These are phyloP conservation scores for Zootoca vivipara DNA, from an alignment of 2,113 vertebrate genomes.

Conservation along the genomic window DNA sequence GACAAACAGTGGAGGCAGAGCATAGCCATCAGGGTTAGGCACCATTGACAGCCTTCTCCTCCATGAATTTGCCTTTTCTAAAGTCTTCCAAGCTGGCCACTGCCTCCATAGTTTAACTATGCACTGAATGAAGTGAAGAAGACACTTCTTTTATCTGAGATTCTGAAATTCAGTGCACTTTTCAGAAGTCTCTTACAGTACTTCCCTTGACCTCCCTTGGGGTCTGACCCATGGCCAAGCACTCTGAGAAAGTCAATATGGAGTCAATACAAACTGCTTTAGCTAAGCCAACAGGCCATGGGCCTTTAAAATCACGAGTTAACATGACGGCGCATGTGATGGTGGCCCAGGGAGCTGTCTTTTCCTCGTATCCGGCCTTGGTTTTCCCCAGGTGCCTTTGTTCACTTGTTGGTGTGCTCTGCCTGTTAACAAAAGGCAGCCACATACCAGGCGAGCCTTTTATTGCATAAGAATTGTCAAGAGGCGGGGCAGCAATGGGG, in stretches of 20 bases:
- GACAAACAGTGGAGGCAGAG: too few species aligned
- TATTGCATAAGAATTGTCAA: background rate
- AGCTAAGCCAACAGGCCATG: background rate
- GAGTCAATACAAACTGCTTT: background rate
- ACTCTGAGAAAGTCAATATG: too few species aligned
- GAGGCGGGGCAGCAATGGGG: too few species aligned
- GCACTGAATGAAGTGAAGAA: background rate
- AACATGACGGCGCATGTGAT: background rate
- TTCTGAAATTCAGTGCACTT: background rate
- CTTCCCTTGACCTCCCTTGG: background rate
- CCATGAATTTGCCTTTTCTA: background rate
- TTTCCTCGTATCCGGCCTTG: background rate
- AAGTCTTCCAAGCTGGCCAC: too few species aligned
- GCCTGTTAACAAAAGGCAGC: background rate
- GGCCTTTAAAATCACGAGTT: background rate
- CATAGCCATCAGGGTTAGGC: too few species aligned
- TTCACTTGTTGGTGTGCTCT: background rate
- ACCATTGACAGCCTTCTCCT: too few species aligned
- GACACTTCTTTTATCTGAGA: too few species aligned
- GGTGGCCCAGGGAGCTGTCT: background rate
- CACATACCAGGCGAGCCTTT: background rate
- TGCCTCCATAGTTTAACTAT: too few species aligned
- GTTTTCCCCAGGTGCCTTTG: background rate
- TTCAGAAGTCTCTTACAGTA: background rate
- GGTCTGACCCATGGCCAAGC: too few species aligned